Base-by-base conservation (phyloP, 2,113 vertebrate species). In the Halcyon senegalensis region DNA sequence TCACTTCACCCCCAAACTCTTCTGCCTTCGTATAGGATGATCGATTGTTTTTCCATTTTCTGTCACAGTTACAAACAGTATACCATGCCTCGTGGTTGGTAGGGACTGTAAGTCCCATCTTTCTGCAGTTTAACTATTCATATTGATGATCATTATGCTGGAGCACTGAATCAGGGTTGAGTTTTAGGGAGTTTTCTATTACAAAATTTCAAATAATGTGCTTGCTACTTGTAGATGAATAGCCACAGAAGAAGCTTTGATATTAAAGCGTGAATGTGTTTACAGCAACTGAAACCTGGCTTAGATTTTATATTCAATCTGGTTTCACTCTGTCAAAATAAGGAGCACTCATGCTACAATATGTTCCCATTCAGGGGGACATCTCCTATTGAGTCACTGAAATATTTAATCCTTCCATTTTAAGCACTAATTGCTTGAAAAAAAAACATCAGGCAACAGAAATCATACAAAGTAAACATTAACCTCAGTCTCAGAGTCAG, bases 1-100 rank as follows among this genome's bases (percentile, higher is more conserved):
- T 27, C 67, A 14, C 27, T 43, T 64, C 13, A 19, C 44, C 43
- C 19, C 41, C 41, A 74, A 43, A 35, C 13, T 60, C 27, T 58
- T 58, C 27, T 37, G 6, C 50, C 35, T 62, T 70, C 0, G 0
- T 17, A 25, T 1, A 64, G 31, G 12, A 55, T 3, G 1, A 50
- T 20, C 14, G 16, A 31, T 80, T 76, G 10, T 25, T 75, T 62
- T 67, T 59, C 70, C 14, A 43, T 56, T 68, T 92, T 30, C 55
- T 72, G n/a, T 30, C 53, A 35, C 24, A 33, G 20, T 25, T 44
- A 53, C 35, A 74, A 74, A 58, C 23, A 15, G 4, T 31, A 51
- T 50, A 67, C 48, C 25, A 35, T 13, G 31, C 37, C 28, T 83
- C 13, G 19, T 78, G 14, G 50, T 89, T 20, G 73, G 44, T 8